Evolutionary conservation across 2,113 vertebrate genomes (phyloP).

Genomic region (Fregetta grallaria): DNA sequence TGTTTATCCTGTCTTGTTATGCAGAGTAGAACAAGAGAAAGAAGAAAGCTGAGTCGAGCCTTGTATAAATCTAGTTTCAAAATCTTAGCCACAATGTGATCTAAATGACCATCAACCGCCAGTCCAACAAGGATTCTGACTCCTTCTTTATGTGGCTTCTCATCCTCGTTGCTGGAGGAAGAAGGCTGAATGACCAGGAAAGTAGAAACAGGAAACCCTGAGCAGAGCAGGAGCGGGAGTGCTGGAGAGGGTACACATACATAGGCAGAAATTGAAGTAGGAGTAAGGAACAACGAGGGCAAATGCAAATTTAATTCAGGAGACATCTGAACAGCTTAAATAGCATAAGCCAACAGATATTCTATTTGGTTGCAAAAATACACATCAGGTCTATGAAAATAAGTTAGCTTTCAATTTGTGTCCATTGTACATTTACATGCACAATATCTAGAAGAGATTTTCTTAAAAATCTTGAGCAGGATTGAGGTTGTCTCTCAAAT

Average conservation of each 20-base stretch:
- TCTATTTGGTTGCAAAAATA: neutral
- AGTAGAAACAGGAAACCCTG: neutral
- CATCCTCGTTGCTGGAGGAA: neutral
- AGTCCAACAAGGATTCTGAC: neutral
- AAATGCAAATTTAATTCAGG: neutral
- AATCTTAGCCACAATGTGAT: neutral
- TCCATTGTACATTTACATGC: neutral
- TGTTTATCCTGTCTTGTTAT: neutral
- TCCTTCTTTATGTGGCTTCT: neutral
- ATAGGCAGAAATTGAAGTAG: neutral
- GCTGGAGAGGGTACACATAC: rapidly evolving
- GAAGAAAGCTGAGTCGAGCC: neutral
- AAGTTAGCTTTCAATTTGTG: neutral
- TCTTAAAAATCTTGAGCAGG: neutral
- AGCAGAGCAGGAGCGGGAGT: neutral
- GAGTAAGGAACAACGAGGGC: neutral
- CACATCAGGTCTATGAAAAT: neutral
- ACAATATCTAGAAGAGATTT: neutral
- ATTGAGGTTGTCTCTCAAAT: neutral
- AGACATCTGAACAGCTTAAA: neutral
- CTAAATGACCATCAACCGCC: neutral
- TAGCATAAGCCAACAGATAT: neutral
- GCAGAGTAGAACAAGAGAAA: neutral
- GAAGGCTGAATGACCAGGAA: neutral
- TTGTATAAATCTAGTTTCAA: neutral